Evolutionary conservation across 2,888 invertebrate species (phyloP), one percentile per base, ranked within the genome.

Genomic region (Ischnura elegans): DNA sequence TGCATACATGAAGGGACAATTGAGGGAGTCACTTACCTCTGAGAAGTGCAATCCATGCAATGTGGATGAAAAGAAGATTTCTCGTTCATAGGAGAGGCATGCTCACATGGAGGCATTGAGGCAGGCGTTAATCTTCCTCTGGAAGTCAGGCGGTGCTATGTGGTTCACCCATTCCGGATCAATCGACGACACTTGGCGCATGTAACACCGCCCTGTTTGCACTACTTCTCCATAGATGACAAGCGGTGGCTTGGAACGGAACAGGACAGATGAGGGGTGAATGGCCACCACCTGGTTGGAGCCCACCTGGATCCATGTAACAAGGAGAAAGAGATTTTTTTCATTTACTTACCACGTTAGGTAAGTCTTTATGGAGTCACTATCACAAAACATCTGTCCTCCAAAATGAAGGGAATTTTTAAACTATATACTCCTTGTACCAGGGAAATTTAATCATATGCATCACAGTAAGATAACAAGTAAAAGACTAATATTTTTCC

Each of bases 201-300:
- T 97, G 96, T 98, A 99, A 94, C 97, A 97, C 95, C 98, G 98
- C 94, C 97, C 97, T 0, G 99, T 99, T 95, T 98, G 97, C n/a
- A 99, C 97, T 87, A 99, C 97, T 96, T 99, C 99, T 0, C 98
- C 97, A 96, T 98, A 99, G 93, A 98, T 95, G 0, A 99, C 97
- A 94, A 97, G 97, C 42, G 97, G 97, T 10, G 98, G 97, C 94
- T 98, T 97, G 94, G 97, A 96, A 87, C 97, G 97, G 94, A 98
- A 97, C 90, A 99, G 96, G 47, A 97, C 97, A 90, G 98, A 98
- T 66, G 98, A 98, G 0, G 99, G 99, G 96, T 99, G 99, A 95
- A 99, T 97, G 94, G 97, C 96, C 19, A 98, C 98, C 85, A 97
- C 97, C 96, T 97, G 97, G 94, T 97, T 96, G 93, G 97, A 97